These are phyloP conservation scores for Melanotaenia duboulayi DNA, from an alignment of 2,113 vertebrate species.

Conservation along the genomic window DNA sequence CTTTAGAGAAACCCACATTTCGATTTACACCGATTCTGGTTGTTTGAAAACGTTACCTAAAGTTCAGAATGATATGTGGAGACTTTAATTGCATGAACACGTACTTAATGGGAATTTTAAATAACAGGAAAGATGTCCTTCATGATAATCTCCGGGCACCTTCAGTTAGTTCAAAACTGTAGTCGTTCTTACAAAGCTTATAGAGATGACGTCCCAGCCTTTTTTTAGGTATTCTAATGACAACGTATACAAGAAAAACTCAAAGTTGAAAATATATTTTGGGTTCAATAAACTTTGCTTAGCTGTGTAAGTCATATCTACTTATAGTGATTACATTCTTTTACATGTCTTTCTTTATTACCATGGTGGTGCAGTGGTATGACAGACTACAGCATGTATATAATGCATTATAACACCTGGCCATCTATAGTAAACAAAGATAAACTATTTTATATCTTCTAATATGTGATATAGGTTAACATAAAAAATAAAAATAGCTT, in stretches of 20 bases:
- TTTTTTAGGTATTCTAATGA: neutral
- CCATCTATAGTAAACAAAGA: neutral
- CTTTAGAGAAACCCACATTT: neutral
- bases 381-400: neutral
- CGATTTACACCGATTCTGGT: rapidly evolving
- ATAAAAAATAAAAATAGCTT: neutral
- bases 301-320: neutral
- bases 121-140: neutral
- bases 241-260: neutral
- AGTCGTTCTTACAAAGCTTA: neutral
- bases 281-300: neutral
- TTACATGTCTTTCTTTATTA: neutral
- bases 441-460: too few species aligned
- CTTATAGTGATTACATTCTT: too few species aligned
- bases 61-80: too few species aligned
- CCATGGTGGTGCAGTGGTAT: neutral
- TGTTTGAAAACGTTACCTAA: neutral
- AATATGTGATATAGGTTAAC: too few species aligned
- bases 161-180: constrained; percentile 7
- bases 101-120: neutral
- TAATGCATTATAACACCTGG: neutral
- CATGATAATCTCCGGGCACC: neutral
- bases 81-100: neutral
- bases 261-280: neutral
- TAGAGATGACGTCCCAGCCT: neutral